Conservation (phyloP, 2,797 vertebrate species). For the Molossus alvarezi region DNA sequence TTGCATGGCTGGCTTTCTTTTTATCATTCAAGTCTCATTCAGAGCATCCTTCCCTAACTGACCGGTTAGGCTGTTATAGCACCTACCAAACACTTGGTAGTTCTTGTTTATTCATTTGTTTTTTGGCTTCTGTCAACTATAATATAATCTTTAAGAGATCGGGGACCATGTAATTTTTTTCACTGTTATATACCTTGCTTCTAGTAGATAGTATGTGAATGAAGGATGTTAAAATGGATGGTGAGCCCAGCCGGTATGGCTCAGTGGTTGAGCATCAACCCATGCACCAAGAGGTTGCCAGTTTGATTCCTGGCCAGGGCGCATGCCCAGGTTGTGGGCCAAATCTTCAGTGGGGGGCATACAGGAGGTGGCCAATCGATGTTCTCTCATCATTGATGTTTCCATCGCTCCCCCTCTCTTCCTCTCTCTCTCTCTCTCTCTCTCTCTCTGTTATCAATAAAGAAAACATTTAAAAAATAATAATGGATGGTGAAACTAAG, state of each 20-base stretch:
- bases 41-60: background rate
- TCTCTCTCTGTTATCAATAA: no score
- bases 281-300: no score
- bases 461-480: no score
- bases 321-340: no score
- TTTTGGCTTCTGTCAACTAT: background rate
- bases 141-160: background rate
- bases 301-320: no score
- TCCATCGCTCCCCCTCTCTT: no score
- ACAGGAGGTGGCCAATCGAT: no score
- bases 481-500: background rate
- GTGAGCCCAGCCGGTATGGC: background rate
- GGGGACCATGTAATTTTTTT: background rate
- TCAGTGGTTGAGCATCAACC: no score
- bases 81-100: background rate
- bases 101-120: conserved; percentile 26
- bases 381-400: no score
- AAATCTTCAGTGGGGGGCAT: no score
- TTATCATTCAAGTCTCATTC: conserved; percentile 12
- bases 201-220: background rate
- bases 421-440: no score
- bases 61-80: background rate
- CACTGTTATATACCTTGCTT: background rate
- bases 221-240: background rate
- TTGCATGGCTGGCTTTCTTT: background rate